phyloP scores from a whole-genome alignment of 2,113 vertebrate genomes.

The Oceanites oceanicus region DNA sequence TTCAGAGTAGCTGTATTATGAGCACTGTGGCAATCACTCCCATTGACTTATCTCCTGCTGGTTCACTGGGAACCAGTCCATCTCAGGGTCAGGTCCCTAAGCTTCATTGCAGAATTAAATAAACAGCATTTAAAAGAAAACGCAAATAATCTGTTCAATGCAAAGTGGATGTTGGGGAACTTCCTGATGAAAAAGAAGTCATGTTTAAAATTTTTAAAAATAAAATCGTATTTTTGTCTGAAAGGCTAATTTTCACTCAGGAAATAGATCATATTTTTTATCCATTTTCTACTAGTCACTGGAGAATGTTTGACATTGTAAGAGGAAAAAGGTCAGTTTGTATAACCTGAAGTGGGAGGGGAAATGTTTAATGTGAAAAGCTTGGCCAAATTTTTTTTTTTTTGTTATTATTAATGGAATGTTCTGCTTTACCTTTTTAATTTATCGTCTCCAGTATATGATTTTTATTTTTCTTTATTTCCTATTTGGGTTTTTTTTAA shows the following conservation, averaged over 20 bases:
- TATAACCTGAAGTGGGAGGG: not conserved
- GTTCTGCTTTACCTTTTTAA: not conserved
- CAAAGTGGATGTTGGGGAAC: not conserved
- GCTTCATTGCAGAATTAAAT: conserved; percentile 29
- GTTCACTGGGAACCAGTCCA: conserved; percentile 57
- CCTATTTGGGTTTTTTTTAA: not conserved
- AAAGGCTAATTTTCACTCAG: not conserved
- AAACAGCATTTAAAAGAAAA: conserved; percentile 20
- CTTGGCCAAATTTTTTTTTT: not conserved
- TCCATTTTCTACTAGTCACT: not conserved
- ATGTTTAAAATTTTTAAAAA: not conserved
- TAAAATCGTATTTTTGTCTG: not conserved
- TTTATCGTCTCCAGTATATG: not conserved
- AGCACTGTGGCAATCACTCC: conserved; percentile 79
- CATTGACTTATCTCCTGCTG: conserved; percentile 58
- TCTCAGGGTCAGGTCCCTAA: conserved; percentile 38
- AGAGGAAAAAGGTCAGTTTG: conserved; percentile 10
- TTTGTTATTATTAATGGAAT: not conserved
- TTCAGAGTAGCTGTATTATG: conserved; percentile 83
- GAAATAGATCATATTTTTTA: not conserved
- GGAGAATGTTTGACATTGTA: not conserved
- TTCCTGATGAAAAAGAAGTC: not conserved
- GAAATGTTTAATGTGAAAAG: not conserved
- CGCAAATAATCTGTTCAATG: not conserved
- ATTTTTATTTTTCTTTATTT: conserved; percentile 19